Evolutionary conservation across 1,140 invertebrate genomes (phyloP).

Genomic region (Microplitis demolitor): DNA sequence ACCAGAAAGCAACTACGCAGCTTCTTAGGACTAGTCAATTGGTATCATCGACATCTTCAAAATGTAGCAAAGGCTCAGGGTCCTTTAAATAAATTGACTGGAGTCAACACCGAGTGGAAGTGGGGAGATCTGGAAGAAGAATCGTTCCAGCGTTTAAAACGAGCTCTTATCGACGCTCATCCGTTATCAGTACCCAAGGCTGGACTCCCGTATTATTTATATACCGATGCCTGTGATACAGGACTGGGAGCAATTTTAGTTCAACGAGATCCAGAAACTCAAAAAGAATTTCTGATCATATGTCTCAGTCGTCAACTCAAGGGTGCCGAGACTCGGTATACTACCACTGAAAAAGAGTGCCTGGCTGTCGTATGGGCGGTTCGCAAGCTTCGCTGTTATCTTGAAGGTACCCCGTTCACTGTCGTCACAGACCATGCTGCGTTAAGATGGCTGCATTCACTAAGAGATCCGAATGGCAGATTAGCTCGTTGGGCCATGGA

Average conservation of each 20-base stretch:
- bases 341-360: conserved; percentile 50
- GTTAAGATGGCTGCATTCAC: conserved; percentile 47
- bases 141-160: not conserved
- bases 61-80: not conserved
- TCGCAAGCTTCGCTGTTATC: conserved; percentile 42
- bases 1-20: not conserved
- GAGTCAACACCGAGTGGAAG: not conserved
- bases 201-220: too few relatives aligned
- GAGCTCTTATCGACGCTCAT: too few relatives aligned
- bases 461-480: conserved; percentile 39
- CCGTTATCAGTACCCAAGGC: too few relatives aligned
- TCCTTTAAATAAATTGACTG: conserved; percentile 4
- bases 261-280: not conserved
- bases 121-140: conserved; percentile 14
- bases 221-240: too few relatives aligned
- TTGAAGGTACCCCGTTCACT: conserved; percentile 48
- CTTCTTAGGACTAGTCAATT: conserved; percentile 2
- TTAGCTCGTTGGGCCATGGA: conserved; percentile 20
- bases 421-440: conserved; percentile 54
- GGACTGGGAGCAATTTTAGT: not conserved
- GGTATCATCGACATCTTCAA: conserved; percentile 9
- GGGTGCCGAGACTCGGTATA: conserved; percentile 34
- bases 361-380: not conserved
- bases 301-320: not conserved
- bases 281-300: not conserved